Base-by-base conservation (phyloP, 2,113 vertebrate species). In the Notothenia rossii region DNA sequence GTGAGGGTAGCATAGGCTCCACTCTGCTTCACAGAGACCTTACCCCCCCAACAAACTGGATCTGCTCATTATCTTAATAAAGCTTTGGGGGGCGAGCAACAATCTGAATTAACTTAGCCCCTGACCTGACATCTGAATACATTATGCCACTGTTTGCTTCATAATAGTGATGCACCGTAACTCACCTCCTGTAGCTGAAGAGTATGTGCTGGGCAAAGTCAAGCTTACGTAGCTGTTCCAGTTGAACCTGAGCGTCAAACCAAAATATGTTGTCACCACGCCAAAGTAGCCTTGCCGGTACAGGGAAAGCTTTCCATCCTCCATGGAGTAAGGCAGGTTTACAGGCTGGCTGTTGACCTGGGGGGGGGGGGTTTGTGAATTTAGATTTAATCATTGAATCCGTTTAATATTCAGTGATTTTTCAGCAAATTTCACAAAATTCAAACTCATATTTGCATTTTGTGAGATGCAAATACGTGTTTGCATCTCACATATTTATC, bases 151-250 rank as follows among this genome's bases (percentile, higher is more conserved):
- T 40, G 36, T 40, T 7, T 40, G 7, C 36, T 40, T 40, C 7
- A 7, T 40, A 5, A 6, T 11, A 45, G 33, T 3, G 13, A 22
- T 2, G 13, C 18, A 51, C 43, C 15, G 14, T 2, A n/a, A 79
- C 69, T 60, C 17, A 85, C 83, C 83, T 5, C 12, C 1, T 14
- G 83, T 80, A 2, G 56, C 25, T 45, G 55, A 4, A 10, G 67
- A 22, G 45, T 77, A 85, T n/a, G 83, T 67, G 71, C 83, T 77
- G 29, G 83, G 83, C 18, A 85, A n/a, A n/a, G 48, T 81, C 72
- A 85, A 11, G 43, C 40, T 62, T 33, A 85, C 62, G 9, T 77
- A 14, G 49, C 67, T 63, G 12, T 77, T 72, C 83, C 83, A 85
- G 72, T 85, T 63, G 72, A 85, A 85, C 14, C 1, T 72, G 40